Conservation (phyloP, 2,113 vertebrate species). For the Pygathrix nemaeus region DNA sequence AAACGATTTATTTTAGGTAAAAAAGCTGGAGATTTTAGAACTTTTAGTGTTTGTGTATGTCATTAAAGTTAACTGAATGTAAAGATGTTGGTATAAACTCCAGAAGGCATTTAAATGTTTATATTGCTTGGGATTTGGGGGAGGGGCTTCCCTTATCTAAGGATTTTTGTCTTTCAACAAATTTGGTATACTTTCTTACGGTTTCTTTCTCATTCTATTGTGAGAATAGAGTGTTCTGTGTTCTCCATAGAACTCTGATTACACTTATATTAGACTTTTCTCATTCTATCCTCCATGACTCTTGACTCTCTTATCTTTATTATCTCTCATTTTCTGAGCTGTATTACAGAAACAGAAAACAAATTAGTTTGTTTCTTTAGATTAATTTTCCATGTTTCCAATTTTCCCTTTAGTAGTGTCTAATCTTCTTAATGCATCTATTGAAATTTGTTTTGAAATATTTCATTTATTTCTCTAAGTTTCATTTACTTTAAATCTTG, state of each 20-base stretch:
- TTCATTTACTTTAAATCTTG: background rate
- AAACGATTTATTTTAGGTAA: background rate
- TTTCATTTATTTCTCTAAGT: background rate
- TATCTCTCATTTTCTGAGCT: background rate
- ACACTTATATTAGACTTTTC: background rate
- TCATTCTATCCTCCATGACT: background rate
- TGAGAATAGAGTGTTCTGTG: no score
- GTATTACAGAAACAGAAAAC: background rate
- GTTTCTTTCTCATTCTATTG: background rate
- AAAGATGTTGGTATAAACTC: background rate
- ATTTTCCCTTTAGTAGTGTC: background rate
- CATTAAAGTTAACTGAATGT: background rate
- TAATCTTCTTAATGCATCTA: background rate
- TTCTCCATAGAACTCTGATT: background rate
- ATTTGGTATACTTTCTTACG: background rate
- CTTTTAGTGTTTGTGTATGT: background rate
- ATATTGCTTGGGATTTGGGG: background rate
- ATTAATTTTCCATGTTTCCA: background rate
- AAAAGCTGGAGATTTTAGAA: background rate
- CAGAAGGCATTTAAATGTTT: background rate
- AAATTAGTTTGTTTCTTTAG: background rate
- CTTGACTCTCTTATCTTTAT: background rate
- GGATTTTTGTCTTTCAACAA: background rate
- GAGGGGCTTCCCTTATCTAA: background rate
- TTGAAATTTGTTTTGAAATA: slow-evolving; percentile 2